Evolutionary conservation across 1,140 invertebrate species (phyloP).

Genomic region (Meloidogyne exigua): DNA sequence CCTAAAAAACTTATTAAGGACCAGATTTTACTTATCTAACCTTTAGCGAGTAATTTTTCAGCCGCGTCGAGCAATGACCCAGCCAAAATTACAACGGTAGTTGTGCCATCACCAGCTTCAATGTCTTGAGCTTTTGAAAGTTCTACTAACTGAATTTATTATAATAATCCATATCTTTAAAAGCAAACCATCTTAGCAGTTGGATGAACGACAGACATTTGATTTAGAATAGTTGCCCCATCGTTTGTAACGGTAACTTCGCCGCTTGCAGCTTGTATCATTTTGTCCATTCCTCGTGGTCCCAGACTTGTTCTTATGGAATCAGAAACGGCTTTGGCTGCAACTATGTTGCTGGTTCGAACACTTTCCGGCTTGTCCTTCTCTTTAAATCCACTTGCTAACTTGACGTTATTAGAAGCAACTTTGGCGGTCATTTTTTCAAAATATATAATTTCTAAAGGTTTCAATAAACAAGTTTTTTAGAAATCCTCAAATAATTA

Average conservation of each 20-base stretch:
- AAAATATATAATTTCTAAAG: not conserved
- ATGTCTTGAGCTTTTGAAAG: slow-evolving; percentile 96
- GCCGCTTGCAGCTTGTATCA: slow-evolving; percentile 95
- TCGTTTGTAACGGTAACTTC: slow-evolving; percentile 98
- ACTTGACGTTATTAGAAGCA: not conserved
- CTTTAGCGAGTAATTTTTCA: slow-evolving; percentile 84
- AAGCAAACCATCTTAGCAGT: slow-evolving; percentile 87
- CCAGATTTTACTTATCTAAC: slow-evolving; percentile 49
- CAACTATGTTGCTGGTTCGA: slow-evolving; percentile 88
- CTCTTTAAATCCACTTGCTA: slow-evolving; percentile 13
- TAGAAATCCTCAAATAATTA: no score
- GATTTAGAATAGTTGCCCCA: slow-evolving; percentile 97
- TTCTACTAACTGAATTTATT: slow-evolving; percentile 79
- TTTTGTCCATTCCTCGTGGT: slow-evolving; percentile 99
- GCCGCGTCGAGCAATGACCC: slow-evolving; percentile 91
- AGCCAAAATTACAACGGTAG: slow-evolving; percentile 86
- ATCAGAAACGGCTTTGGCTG: slow-evolving; percentile 98
- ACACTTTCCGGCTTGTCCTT: slow-evolving; percentile 68
- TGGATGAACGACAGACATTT: slow-evolving; percentile 97
- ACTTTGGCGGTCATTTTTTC: not conserved
- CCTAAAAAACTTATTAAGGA: slow-evolving; percentile 66
- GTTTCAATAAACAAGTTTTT: no score
- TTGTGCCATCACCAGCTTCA: slow-evolving; percentile 98
- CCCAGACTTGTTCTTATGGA: slow-evolving; percentile 96
- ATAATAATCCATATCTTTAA: slow-evolving; percentile 18